A percentile compares a stretch with the other conserved stretches of the same genome.
These are phyloP conservation scores for Ascaphus truei DNA, from an alignment of 2,113 vertebrate species.

Conservation along the genomic window DNA sequence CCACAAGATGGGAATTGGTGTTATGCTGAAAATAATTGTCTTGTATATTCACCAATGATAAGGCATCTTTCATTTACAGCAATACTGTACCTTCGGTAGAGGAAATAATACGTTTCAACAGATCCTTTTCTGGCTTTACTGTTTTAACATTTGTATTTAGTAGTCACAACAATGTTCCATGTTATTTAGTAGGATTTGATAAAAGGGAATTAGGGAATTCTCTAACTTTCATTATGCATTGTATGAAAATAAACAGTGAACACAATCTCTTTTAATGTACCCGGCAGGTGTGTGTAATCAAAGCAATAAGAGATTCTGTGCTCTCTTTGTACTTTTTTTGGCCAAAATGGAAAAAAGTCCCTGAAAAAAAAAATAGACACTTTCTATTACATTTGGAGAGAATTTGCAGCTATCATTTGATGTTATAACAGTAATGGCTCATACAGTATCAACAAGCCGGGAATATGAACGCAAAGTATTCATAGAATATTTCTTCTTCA, in stretches of 20 bases:
- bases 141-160: not conserved
- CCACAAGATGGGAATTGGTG: not conserved
- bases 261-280: conserved; percentile 15
- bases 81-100: not conserved
- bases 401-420: conserved; percentile 27
- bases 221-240: not conserved
- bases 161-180: conserved; percentile 6
- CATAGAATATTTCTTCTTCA: too few relatives aligned
- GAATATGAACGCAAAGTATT: not conserved
- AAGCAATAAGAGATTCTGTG: conserved; percentile 12
- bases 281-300: conserved; percentile 16
- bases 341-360: conserved; percentile 11
- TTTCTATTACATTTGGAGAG: conserved; percentile 19
- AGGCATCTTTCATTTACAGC: not conserved
- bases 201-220: conserved; percentile 13
- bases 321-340: not conserved
- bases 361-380: conserved; percentile 18
- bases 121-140: conserved; percentile 9
- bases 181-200: not conserved
- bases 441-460: not conserved
- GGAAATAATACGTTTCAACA: conserved; percentile 6
- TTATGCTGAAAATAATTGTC: conserved; percentile 19
- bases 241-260: conserved; percentile 6
- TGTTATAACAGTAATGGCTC: conserved; percentile 20
- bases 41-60: conserved; percentile 11